These are phyloP conservation scores for Agrotis segetum DNA, from an alignment of 2,888 invertebrate genomes.

Conservation along the genomic window DNA sequence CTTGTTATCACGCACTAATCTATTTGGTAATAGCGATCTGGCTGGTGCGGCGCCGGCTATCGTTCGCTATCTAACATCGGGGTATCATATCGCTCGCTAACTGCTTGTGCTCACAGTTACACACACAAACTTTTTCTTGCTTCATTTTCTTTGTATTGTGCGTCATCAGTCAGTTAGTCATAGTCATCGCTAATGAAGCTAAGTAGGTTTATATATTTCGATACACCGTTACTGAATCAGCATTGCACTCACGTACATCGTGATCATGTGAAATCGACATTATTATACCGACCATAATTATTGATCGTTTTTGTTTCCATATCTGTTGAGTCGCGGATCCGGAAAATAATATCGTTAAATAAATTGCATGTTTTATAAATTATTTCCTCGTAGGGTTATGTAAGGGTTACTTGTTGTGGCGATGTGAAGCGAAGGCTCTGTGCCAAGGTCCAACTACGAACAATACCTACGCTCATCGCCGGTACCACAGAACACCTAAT, in stretches of 20 bases:
- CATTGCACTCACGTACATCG: constrained; percentile 52
- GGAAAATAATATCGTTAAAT: constrained; percentile 16
- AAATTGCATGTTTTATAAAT: constrained; percentile 17
- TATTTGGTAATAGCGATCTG: constrained; percentile 24
- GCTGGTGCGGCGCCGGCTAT: constrained; percentile 21
- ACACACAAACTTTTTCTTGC: constrained; percentile 43
- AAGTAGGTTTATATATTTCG: constrained; percentile 60
- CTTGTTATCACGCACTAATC: constrained; percentile 43
- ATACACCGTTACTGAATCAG: constrained; percentile 62
- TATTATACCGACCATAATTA: constrained; percentile 17
- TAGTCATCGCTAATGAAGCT: constrained; percentile 61
- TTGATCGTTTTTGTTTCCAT: constrained; percentile 23
- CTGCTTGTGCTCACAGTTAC: constrained; percentile 38
- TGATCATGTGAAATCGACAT: constrained; percentile 44
- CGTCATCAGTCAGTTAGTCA: constrained; percentile 62
- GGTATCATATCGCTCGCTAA: constrained; percentile 26
- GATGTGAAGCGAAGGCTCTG: not conserved
- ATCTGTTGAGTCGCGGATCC: constrained; percentile 17
- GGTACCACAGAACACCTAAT: too few relatives aligned
- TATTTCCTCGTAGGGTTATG: constrained; percentile 21
- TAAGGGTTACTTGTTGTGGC: constrained; percentile 12
- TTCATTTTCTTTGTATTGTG: constrained; percentile 55
- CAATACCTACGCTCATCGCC: not conserved
- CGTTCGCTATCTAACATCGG: constrained; percentile 5
- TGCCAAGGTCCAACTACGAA: constrained; percentile 3